Base-by-base conservation (phyloP, 2,797 vertebrate species). In the Eupleurogrammus muticus region DNA sequence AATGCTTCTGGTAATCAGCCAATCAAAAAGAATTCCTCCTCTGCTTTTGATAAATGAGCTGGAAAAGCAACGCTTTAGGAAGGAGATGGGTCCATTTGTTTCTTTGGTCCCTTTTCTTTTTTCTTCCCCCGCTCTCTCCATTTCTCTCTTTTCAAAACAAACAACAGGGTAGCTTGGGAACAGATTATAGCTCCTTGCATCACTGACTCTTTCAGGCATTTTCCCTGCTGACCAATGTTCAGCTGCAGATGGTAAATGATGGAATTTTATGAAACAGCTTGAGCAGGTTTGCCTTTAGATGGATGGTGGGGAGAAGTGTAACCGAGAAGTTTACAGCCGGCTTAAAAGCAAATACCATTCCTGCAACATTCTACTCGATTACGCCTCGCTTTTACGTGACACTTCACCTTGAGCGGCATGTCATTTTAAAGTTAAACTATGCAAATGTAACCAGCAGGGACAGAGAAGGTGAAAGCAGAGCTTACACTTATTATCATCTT, bases 11-110 rank as follows among this genome's bases (percentile, higher is more conserved):
- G 94, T 95, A 95, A 96, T 96, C 96, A 96, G 93, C 94, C 95
- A 95, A 96, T 96, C 96, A 95, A 94, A 97, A 92, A 91, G 90
- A 95, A 96, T 96, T 94, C 93, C 89, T 94, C 92, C 83, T 88
- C 89, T 88, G 87, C 85, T 82, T 84, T 91, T 94, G 93, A 95
- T 94, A 94, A 95, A 95, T 94, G 94, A 90, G 85, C 89, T 92
- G 89, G 92, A 94, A 92, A 93, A 93, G 87, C 89, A 85, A 78
- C 69, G 86, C 90, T 93, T 94, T 91, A 89, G 82, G 82, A 81
- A 74, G 82, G 75, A 90, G 93, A 94, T 90, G 83, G 92, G 91
- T 91, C 90, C 92, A 93, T 94, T 95, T 94, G 90, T 95, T 94
- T 93, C 87, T 89, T 84, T 79, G 74, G 83, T 85, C 83, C 82